Base-by-base conservation (phyloP, 2,797 vertebrate genomes). In the Anomalospiza imberbis region DNA sequence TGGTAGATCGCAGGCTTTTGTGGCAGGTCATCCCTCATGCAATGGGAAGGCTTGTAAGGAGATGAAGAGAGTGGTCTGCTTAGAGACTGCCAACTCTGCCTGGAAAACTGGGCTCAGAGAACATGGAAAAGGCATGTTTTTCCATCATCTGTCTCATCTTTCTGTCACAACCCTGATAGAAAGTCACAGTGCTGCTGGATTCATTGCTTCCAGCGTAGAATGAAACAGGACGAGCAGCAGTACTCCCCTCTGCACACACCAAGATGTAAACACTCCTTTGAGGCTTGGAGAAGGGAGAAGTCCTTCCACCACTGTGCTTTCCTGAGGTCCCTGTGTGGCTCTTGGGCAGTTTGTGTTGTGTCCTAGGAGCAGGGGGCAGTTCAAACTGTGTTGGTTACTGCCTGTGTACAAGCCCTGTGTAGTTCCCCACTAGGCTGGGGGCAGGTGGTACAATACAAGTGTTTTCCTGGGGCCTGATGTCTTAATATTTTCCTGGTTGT, bases 81-180 rank as follows among this genome's bases (percentile, higher is more conserved):
- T 62, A 21, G 31, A 57, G 70, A 62, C 9, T 62, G 77, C 55
- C 55, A 68, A 5, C 24, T 54, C 9, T 54, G 55, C 48, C 40
- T 70, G 42, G 40, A 21, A 77, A 48, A 47, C 31, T 31, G 34
- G 55, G 17, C 55, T 55, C 34, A 34, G 42, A 54, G 34, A 48
- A 62, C 34, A 16, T 25, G 31, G 42, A 31, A 34, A 34, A 40
- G 55, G 7, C 20, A 12, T 20, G 13, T 76, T 62, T 34, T 70
- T 48, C 65, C 65, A 34, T 34, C 17, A 8, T 34, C 10, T 62
- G 20, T 61, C 55, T 40, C 63, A 17, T 42, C 55, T 70, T 48
- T 0, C 0, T 48, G 40, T 62, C 65, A 26, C 73, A 40, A 1
- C 4, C 11, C 40, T 61, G 55, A 17, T 3, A 20, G 6, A 29